These are phyloP conservation scores for Acipenser transmontanus DNA, from an alignment of 2,797 vertebrate genomes.

Conservation along the genomic window DNA sequence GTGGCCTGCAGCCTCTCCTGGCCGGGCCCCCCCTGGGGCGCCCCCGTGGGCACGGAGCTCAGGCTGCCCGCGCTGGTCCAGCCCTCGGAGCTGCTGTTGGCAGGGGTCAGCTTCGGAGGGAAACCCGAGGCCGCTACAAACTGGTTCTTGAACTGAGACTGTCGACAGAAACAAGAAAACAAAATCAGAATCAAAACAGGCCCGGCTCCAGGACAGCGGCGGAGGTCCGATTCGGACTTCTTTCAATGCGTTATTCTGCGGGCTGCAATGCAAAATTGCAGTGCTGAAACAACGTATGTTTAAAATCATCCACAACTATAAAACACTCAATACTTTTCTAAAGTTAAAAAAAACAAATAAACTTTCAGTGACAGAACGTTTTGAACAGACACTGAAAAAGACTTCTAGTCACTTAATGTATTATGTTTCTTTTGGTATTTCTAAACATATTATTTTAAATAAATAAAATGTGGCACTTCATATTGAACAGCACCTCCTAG, in stretches of 20 bases:
- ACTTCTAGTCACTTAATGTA: too few relatives aligned
- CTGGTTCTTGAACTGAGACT: constrained; percentile 97
- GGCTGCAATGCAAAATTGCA: background rate
- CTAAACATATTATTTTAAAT: too few relatives aligned
- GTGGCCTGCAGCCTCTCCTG: constrained; percentile 37
- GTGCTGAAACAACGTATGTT: too few relatives aligned
- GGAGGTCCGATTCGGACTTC: too few relatives aligned
- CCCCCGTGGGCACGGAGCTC: constrained; percentile 78
- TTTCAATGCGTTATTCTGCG: background rate
- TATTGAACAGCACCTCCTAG: too few relatives aligned
- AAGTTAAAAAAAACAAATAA: too few relatives aligned
- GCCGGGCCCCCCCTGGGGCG: constrained; percentile 47
- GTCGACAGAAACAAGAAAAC: constrained; percentile 18
- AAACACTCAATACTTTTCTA: too few relatives aligned
- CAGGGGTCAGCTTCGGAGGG: constrained; percentile 80
- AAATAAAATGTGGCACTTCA: too few relatives aligned
- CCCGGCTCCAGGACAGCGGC: background rate
- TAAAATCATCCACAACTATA: too few relatives aligned
- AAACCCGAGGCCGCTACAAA: constrained; percentile 87
- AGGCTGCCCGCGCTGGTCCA: constrained; percentile 96
- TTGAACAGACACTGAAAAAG: too few relatives aligned
- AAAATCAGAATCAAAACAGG: background rate
- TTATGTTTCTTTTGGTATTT: too few relatives aligned
- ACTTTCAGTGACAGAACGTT: too few relatives aligned
- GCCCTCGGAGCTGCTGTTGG: constrained; percentile 76